Evolutionary conservation across 2,113 vertebrate genomes (phyloP), one percentile per base, ranked within the genome.

Genomic region (Rutilus rutilus): DNA sequence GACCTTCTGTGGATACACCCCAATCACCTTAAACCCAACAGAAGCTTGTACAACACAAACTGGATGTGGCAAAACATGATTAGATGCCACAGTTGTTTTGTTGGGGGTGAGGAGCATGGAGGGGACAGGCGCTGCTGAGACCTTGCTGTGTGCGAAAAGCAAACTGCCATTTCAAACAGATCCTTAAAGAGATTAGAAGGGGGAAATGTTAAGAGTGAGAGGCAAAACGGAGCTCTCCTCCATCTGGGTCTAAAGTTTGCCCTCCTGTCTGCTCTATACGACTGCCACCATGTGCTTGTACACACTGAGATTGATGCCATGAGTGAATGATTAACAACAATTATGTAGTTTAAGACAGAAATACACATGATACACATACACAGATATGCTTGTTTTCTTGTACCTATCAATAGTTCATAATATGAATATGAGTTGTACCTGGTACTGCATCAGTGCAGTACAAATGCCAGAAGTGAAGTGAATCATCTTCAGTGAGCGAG

Each of bases 51-150:
- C 45, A 77, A 78, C 84, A 83, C 62, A 86, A 86, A 86, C 62
- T 59, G 69, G 52, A 83, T 62, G 21, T 82, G 79, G 87, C 73
- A 83, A 86, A 64, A 85, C 87, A 86, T 86, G 87, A 88, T 86
- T 86, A 88, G 50, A 88, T 86, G 87, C 73, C 87, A 88, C 78
- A 83, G 52, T 73, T 59, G 65, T 59, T 88, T 86, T 83, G 42
- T 52, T 42, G 64, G 21, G n/a, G 45, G 59, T 88, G 73, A 86
- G 85, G 47, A 77, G 10, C 74, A 4, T 10, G 42, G 42, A 87
- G 4, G 17, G n/a, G 78, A 78, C 65, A 85, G 87, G 36, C 39
- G 12, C 47, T 25, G 47, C 65, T 39, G 67, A 73, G 52, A 69
- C 62, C 21, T 82, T n/a, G 10, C 79, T 23, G 64, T 69, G 64